Percentiles rank a stretch among this genome's conserved stretches.
These are phyloP conservation scores for Rosalia funebris DNA, from an alignment of 2,888 invertebrate species.

Conservation along the genomic window DNA sequence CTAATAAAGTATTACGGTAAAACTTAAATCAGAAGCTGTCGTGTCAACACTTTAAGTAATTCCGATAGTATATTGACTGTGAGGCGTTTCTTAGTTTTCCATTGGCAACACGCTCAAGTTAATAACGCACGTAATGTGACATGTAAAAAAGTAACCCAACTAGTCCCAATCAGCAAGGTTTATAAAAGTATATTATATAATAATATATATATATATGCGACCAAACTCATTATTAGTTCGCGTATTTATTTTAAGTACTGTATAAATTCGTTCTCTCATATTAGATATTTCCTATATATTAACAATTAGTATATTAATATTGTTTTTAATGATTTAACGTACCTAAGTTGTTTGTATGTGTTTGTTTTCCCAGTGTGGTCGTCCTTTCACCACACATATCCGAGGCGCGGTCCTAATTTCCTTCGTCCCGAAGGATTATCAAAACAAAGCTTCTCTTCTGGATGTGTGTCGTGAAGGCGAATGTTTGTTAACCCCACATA, in stretches of 20 bases:
- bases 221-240: constrained; percentile 57
- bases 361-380: constrained; percentile 58
- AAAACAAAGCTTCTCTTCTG: constrained; percentile 22
- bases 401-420: constrained; percentile 12
- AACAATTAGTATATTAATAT: constrained; percentile 56
- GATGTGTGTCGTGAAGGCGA: constrained; percentile 42
- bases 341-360: constrained; percentile 59
- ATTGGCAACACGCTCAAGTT: constrained; percentile 55
- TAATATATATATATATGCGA: constrained; percentile 53
- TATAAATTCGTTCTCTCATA: constrained; percentile 54
- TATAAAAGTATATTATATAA: constrained; percentile 47
- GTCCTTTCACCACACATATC: constrained; percentile 34
- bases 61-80: constrained; percentile 46
- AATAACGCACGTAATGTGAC: constrained; percentile 57
- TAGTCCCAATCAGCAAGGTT: constrained; percentile 59
- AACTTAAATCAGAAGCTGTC: constrained; percentile 43
- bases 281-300: constrained; percentile 60
- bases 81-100: constrained; percentile 51
- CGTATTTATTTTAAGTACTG: constrained; percentile 55
- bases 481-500: constrained; percentile 58
- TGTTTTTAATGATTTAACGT: constrained; percentile 58
- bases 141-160: constrained; percentile 56
- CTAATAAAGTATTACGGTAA: constrained; percentile 47
- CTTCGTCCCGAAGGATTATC: not conserved
- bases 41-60: constrained; percentile 45